Conservation (phyloP, 2,113 vertebrate genomes). For the Scalopus aquaticus region DNA sequence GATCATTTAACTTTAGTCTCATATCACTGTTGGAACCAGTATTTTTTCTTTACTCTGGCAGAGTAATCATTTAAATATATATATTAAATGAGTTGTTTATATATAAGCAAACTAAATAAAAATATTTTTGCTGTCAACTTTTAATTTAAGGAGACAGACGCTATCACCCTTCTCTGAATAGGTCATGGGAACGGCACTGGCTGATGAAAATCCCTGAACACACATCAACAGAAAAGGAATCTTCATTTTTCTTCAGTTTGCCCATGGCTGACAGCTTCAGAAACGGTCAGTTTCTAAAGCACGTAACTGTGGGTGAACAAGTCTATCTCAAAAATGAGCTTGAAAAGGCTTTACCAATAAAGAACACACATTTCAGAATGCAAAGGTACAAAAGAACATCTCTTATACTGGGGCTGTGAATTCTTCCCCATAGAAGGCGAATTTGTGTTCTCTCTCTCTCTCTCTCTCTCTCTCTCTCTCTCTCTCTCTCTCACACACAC, state of each 20-base stretch:
- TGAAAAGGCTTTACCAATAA: neutral
- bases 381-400: neutral
- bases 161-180: neutral
- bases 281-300: slow-evolving; percentile 15
- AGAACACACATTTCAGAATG: neutral
- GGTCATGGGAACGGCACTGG: neutral
- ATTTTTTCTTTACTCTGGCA: neutral
- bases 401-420: neutral
- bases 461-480: too few species aligned
- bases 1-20: neutral
- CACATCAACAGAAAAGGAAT: neutral
- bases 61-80: slow-evolving; percentile 3
- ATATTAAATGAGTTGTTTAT: neutral
- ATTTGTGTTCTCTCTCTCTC: too few species aligned
- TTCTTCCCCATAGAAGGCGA: neutral
- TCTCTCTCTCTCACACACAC: too few species aligned
- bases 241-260: slow-evolving; percentile 12
- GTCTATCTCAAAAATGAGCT: neutral
- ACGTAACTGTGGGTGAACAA: neutral
- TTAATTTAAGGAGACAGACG: slow-evolving; percentile 46
- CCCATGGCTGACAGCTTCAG: neutral
- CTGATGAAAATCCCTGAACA: neutral
- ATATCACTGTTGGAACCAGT: neutral
- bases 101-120: slow-evolving; percentile 26
- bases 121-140: neutral